Base-by-base conservation (phyloP, 2,888 invertebrate genomes). In the Tyria jacobaeae region DNA sequence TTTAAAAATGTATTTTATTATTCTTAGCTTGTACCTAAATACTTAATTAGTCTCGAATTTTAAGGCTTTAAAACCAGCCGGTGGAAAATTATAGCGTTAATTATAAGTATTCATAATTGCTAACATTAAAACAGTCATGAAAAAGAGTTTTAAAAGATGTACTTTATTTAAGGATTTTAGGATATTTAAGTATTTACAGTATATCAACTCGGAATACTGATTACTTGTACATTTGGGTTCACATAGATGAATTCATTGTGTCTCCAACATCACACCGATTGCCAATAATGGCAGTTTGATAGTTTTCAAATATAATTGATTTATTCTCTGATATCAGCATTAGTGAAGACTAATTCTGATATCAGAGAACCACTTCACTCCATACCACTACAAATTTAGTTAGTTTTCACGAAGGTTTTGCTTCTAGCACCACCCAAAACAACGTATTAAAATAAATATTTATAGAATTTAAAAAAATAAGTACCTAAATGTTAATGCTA, bases 61-160 rank as follows among this genome's bases (percentile, higher is more conserved):
- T 44, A 62, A 51, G 21, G 53, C 53, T 48, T 62, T 54, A 25
- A 48, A 57, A 17, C 58, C 50, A 44, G 39, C 39, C 31, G 48
- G 39, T 55, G 60, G 21, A 57, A 25, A 66, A 47, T 57, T 56
- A 55, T 55, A 37, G 34, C 57, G 21, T 55, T 60, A 59, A 57
- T 64, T 59, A 49, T 56, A 63, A 74, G 44, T 61, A 59, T 12
- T 66, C 53, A 60, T 64, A 65, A 57, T 59, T 64, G 60, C 64
- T 64, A 49, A 57, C 25, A 59, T 62, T 67, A 57, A 63, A 53
- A 50, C 6, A 59, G 55, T 61, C 63, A 31, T 54, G 51, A 51
- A 25, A 37, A 25, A 21, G 15, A 4, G 4, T 31, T 27, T 31
- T 3, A 31, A 31, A 31, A 31, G 7, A 31, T 31, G 27, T 31